Evolutionary conservation across 2,113 vertebrate genomes (phyloP).

Genomic region (Accipiter cooperii): DNA sequence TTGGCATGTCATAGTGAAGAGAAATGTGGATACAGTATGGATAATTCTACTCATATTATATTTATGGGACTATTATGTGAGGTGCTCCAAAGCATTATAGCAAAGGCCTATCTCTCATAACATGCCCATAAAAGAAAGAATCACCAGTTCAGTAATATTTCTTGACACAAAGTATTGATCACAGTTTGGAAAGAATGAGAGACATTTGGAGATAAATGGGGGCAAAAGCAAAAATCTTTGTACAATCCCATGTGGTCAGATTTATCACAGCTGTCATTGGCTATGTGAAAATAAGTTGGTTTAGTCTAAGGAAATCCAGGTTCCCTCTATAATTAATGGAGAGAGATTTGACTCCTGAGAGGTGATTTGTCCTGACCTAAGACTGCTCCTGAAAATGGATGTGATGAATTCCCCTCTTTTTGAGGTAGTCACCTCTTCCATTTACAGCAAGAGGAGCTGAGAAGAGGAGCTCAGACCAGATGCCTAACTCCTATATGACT

Average conservation of each 20-base stretch:
- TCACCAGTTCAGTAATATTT: neutral
- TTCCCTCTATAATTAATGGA: neutral
- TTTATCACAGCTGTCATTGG: neutral
- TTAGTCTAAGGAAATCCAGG: neutral
- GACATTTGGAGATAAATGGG: neutral
- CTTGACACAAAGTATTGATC: neutral
- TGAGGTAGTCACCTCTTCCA: neutral
- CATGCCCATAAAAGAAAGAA: neutral
- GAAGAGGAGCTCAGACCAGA: neutral
- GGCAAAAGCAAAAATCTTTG: neutral
- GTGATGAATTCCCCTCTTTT: neutral
- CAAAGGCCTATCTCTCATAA: neutral
- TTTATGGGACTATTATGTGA: neutral
- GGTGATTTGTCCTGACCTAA: neutral
- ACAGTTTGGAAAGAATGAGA: neutral
- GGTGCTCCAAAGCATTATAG: neutral
- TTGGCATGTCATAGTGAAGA: neutral
- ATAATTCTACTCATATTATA: neutral
- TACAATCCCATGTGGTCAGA: neutral
- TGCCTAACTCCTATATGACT: neutral
- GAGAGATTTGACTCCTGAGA: neutral
- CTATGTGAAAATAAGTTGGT: neutral
- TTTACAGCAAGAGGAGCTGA: neutral
- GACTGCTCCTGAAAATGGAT: neutral
- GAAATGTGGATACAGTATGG: neutral